A percentile compares a stretch with the other conserved stretches of the same genome.
These are phyloP conservation scores for Microtus oregoni DNA, from an alignment of 2,113 vertebrate genomes.

Conservation along the genomic window DNA sequence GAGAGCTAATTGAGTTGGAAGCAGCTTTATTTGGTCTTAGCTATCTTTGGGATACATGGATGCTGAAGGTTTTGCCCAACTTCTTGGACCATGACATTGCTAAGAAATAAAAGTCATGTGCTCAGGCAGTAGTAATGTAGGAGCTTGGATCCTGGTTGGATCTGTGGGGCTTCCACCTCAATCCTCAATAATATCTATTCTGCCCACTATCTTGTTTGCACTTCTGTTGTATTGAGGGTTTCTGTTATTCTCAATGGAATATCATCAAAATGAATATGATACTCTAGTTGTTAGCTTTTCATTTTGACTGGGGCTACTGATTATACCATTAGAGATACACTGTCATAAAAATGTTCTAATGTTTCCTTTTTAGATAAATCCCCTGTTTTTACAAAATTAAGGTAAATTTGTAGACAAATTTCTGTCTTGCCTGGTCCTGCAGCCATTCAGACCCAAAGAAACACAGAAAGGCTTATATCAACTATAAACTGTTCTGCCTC, in stretches of 20 bases:
- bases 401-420: constrained; percentile 7
- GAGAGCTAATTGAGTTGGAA: neutral
- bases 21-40: neutral
- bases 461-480: too few species aligned
- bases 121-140: neutral
- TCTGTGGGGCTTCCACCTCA: neutral
- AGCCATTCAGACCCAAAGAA: too few species aligned
- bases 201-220: constrained; percentile 15
- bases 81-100: neutral
- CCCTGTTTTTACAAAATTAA: constrained; percentile 47
- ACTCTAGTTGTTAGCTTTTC: neutral
- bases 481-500: too few species aligned
- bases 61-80: constrained; percentile 14
- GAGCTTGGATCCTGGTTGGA: neutral
- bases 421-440: too few species aligned
- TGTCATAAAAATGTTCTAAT: constrained; percentile 20
- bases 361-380: constrained; percentile 42
- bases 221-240: neutral
- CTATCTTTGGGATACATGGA: constrained; percentile 19
- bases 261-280: constrained; percentile 17
- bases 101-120: constrained; percentile 4
- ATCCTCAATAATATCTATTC: neutral
- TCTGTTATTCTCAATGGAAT: constrained; percentile 36
- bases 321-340: neutral
- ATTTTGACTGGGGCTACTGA: neutral